Percentiles rank a stretch among this genome's conserved stretches.
Evolutionary conservation across 1,140 invertebrate species (phyloP).

Genomic region (Brachionus angularis): DNA sequence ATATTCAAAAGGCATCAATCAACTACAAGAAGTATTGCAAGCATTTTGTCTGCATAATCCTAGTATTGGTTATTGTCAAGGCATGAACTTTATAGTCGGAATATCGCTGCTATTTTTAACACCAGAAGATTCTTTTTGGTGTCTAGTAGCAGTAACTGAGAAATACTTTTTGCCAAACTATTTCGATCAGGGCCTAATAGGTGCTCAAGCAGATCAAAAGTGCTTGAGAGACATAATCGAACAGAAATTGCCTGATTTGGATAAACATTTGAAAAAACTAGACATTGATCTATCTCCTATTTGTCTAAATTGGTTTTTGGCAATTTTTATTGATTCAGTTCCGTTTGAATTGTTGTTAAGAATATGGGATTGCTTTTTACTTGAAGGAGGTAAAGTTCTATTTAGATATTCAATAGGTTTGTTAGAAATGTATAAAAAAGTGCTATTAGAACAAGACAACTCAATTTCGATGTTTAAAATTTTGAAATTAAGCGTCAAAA

Average conservation of each 20-base stretch:
- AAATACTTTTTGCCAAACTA: constrained; percentile 59
- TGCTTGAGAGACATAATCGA: constrained; percentile 60
- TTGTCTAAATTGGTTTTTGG: constrained; percentile 63
- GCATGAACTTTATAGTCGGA: constrained; percentile 63
- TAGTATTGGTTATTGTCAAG: constrained; percentile 61
- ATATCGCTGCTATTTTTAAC: constrained; percentile 60
- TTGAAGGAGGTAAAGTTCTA: constrained; percentile 57
- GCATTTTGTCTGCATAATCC: constrained; percentile 61
- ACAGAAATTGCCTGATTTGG: constrained; percentile 57
- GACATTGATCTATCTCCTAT: constrained; percentile 62
- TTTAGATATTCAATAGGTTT: constrained; percentile 57
- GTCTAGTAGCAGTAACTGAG: constrained; percentile 61
- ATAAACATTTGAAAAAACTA: constrained; percentile 57
- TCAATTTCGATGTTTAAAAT: constrained; percentile 61
- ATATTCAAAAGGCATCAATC: constrained; percentile 59
- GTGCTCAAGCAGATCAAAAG: constrained; percentile 61
- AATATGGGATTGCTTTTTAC: constrained; percentile 59
- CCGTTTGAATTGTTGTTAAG: constrained; percentile 60
- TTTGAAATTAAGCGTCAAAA: constrained; percentile 59
- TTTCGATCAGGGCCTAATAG: constrained; percentile 60
- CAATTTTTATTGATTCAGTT: constrained; percentile 62
- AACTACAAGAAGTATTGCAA: constrained; percentile 59
- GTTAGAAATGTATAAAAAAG: constrained; percentile 56
- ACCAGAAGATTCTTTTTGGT: constrained; percentile 62
- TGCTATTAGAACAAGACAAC: constrained; percentile 57